These are phyloP conservation scores for Orchestes rusci DNA, from an alignment of 2,888 invertebrate genomes.

Conservation along the genomic window DNA sequence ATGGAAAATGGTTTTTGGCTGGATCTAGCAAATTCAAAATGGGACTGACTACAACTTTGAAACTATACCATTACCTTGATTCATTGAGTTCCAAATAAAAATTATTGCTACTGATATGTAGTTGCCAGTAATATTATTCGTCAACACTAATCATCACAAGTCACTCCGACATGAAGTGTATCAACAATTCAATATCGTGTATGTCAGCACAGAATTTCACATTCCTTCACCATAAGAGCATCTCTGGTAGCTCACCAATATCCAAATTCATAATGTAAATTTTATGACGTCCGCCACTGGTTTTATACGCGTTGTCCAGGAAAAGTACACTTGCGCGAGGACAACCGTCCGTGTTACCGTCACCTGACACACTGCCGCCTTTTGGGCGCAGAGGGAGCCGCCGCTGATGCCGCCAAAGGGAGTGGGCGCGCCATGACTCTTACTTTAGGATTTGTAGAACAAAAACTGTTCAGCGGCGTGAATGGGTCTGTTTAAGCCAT, in stretches of 20 bases:
- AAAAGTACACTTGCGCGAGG: no score
- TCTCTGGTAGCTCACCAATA: conserved; percentile 1
- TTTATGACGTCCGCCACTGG: conserved; percentile 23
- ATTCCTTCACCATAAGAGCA: no score
- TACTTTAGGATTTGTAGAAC: conserved; percentile 15
- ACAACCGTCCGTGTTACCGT: conserved; percentile 24
- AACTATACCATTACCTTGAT: no score
- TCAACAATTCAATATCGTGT: no score
- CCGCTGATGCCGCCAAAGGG: conserved; percentile 18
- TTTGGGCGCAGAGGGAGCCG: conserved; percentile 11
- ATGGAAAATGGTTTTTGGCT: no score
- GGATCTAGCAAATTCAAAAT: no score
- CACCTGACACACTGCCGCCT: conserved; percentile 29
- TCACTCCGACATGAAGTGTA: neutral
- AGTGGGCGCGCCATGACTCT: conserved; percentile 18
- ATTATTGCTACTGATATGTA: neutral
- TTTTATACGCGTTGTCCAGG: no score
- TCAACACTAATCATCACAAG: neutral
- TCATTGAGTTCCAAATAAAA: no score
- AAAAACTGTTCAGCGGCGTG: conserved; percentile 7
- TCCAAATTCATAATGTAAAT: conserved; percentile 18
- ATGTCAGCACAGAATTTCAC: no score
- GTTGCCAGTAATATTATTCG: neutral
- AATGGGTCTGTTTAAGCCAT: conserved; percentile 11
- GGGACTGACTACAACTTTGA: no score